Evolutionary conservation across 2,797 vertebrate genomes (phyloP), one percentile per base, ranked within the genome.

Genomic region (Varecia variegata): DNA sequence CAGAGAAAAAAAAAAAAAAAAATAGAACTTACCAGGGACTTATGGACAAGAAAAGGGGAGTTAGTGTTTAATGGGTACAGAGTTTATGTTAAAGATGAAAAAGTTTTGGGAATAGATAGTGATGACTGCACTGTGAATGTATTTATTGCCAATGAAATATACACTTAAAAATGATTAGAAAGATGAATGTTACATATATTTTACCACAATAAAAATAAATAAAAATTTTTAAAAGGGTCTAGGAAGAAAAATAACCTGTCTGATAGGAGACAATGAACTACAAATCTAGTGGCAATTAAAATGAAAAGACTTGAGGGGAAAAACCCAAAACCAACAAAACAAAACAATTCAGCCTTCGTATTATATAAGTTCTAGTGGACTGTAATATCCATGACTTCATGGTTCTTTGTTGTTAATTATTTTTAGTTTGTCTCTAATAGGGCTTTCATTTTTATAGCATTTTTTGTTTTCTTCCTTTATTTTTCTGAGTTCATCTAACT

Each of bases 221-320:
- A 83, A 30, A 84, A 15, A 35, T 5, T 62, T 70, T 74, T 88
- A 23, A 27, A 77, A 82, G 11, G 21, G 23, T 50, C 80, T n/a
- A 60, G 84, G 93, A 95, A 92, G 88, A 89, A 96, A 81, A 97
- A 91, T 97, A 97, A 95, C 97, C 96, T 45, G 97, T 95, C 97
- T 96, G 89, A 97, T 96, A 21, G 85, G 93, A 97, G 86, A 94
- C 73, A 70, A 90, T n/a, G 67, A 97, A 73, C 95, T 95, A 93
- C 92, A 95, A 96, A 97, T 97, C 97, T 58, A 95, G 70, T 52
- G 87, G 93, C 97, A 98, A 97, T 98, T 98, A 98, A 97, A 8
- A 23, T 52, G 71, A 91, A 86, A 97, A 96, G 96, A 96, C 96
- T 95, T 62, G 45, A 81, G 80, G 32, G 20, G 91, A n/a, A 89